These are phyloP conservation scores for Caiman crocodilus DNA, from an alignment of 2,797 vertebrate species.

Conservation along the genomic window DNA sequence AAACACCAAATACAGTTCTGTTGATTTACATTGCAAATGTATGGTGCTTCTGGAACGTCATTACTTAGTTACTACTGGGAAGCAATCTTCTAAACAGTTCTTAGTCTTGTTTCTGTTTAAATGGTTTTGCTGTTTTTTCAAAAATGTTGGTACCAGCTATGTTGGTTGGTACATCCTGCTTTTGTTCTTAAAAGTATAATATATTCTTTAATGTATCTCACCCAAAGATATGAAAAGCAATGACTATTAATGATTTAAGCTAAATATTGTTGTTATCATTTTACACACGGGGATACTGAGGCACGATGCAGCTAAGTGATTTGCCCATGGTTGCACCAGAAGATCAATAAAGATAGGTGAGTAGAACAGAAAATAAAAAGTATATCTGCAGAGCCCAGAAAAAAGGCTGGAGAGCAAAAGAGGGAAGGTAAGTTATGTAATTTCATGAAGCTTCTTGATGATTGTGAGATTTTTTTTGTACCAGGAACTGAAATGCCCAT, in stretches of 20 bases:
- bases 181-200: not conserved
- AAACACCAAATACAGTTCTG: not conserved
- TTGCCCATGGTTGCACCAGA: not conserved
- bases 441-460: not conserved
- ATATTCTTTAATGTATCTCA: not conserved
- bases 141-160: not conserved
- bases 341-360: not conserved
- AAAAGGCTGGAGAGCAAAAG: not conserved
- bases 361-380: not conserved
- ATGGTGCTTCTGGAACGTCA: not conserved
- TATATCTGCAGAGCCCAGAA: not conserved
- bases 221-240: not conserved
- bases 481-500: not conserved
- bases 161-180: not conserved
- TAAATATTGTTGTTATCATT: not conserved
- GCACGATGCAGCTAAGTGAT: not conserved
- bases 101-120: no score
- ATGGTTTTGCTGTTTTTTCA: no score
- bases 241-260: not conserved
- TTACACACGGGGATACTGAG: accelerated
- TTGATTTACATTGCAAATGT: not conserved
- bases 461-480: not conserved
- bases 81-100: not conserved
- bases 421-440: not conserved
- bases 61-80: not conserved